A percentile compares a stretch with the other conserved stretches of the same genome.
Conservation (phyloP, 2,888 invertebrate species). For the Heteromurus nitidus region DNA sequence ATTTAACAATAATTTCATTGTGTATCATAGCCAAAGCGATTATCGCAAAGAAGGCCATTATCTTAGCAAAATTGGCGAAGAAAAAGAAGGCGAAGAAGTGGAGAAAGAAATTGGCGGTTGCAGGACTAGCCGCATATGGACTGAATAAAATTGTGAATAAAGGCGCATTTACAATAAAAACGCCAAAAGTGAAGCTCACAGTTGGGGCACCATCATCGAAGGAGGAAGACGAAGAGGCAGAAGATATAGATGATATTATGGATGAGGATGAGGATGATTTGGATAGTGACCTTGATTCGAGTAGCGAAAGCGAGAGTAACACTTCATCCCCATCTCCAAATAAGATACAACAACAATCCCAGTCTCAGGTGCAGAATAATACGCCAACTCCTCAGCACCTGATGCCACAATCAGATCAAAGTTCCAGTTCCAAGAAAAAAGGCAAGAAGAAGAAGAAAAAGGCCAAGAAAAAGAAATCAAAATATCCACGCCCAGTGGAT, state of each 20-base stretch:
- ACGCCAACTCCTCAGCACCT: background rate
- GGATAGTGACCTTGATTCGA: conserved; percentile 13
- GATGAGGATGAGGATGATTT: conserved; percentile 33
- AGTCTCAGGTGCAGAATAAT: background rate
- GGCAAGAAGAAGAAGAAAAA: conserved; percentile 30
- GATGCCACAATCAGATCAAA: background rate
- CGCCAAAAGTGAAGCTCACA: conserved; percentile 29
- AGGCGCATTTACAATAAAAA: conserved; percentile 36
- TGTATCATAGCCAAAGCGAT: no score
- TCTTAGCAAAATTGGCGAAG: conserved; percentile 40
- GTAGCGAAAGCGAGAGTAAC: background rate
- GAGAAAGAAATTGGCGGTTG: conserved; percentile 29
- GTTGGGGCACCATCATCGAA: background rate
- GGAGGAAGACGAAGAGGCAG: conserved; percentile 24
- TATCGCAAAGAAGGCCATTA: conserved; percentile 45
- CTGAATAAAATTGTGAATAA: conserved; percentile 12
- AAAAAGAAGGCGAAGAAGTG: conserved; percentile 25
- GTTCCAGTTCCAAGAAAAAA: conserved; percentile 9
- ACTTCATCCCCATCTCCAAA: conserved; percentile 20
- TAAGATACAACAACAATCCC: conserved; percentile 29
- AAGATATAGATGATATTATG: background rate
- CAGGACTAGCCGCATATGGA: conserved; percentile 25
- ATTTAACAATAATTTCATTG: no score
- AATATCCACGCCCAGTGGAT: conserved; percentile 53
- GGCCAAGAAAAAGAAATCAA: conserved; percentile 18